Conservation (phyloP, 2,888 invertebrate genomes). For the Eueremaeus valkanovi region DNA sequence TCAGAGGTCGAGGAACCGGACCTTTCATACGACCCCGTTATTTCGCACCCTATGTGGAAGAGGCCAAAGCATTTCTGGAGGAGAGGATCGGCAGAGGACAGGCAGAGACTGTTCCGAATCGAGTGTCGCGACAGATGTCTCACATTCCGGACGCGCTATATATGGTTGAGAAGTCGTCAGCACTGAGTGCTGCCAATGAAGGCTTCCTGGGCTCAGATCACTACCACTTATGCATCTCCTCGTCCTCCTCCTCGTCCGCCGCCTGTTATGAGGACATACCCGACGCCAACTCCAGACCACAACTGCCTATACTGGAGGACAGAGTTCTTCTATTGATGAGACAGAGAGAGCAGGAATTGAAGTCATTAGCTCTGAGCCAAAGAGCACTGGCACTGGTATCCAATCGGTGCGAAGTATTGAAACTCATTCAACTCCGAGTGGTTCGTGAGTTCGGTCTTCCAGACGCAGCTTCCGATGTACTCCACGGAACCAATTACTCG, state of each 20-base stretch:
- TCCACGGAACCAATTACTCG: conserved; percentile 51
- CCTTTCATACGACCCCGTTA: conserved; percentile 65
- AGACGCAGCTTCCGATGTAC: conserved; percentile 74
- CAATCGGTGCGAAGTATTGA: conserved; percentile 71
- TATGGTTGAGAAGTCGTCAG: conserved; percentile 65
- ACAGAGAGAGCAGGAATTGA: conserved; percentile 76
- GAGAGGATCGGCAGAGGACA: conserved; percentile 39
- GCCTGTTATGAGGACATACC: conserved; percentile 40
- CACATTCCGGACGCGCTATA: conserved; percentile 86
- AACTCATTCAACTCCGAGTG: conserved; percentile 76
- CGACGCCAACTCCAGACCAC: conserved; percentile 32
- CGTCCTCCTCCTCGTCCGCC: conserved; percentile 35
- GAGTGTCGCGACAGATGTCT: conserved; percentile 48
- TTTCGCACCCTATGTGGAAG: conserved; percentile 92
- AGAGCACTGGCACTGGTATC: conserved; percentile 60
- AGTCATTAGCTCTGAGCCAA: conserved; percentile 71
- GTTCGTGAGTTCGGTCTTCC: conserved; percentile 91
- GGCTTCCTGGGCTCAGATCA: conserved; percentile 35
- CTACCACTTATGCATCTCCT: conserved; percentile 38
- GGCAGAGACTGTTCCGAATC: conserved; percentile 32
- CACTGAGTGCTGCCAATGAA: background rate
- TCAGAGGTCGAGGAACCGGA: conserved; percentile 44
- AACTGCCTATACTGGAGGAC: conserved; percentile 42
- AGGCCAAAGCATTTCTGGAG: conserved; percentile 63
- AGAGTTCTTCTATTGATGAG: conserved; percentile 70